Evolutionary conservation across 2,113 vertebrate species (phyloP).

Genomic region (Kryptolebias marmoratus): DNA sequence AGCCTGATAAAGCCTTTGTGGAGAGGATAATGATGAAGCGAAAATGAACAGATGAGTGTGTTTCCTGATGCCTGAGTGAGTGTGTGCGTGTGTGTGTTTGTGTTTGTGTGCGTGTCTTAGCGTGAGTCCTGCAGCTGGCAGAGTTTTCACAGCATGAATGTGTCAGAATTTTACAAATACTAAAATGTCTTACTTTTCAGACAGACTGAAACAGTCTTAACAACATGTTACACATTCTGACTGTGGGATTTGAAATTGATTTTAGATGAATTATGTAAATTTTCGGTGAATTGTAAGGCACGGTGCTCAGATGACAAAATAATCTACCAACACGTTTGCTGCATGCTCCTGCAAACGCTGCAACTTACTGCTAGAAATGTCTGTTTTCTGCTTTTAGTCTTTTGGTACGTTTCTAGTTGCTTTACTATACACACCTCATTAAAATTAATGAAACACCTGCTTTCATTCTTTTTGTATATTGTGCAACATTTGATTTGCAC

Average conservation of each 20-base stretch:
- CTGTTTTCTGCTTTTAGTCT: not conserved
- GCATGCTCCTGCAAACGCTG: not conserved
- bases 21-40: constrained; percentile 43
- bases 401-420: not conserved
- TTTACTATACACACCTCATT: not conserved
- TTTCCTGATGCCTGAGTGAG: constrained; percentile 5
- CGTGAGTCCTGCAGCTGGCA: not conserved
- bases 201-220: not conserved
- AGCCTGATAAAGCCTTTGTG: constrained; percentile 22
- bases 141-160: not conserved
- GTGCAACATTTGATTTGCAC: not conserved
- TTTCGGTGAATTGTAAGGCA: too few species aligned
- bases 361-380: not conserved
- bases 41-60: constrained; percentile 20
- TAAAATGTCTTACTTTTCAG: not conserved
- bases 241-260: too few species aligned
- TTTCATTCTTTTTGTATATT: not conserved
- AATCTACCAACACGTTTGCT: not conserved
- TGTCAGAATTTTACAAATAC: not conserved
- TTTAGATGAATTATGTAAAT: too few species aligned
- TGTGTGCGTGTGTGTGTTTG: too few species aligned
- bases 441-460: rapidly evolving
- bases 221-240: not conserved
- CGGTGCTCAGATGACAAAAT: not conserved
- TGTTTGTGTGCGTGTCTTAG: too few species aligned